Percentiles rank a stretch among this genome's conserved stretches.
Evolutionary conservation across 2,797 vertebrate species (phyloP).

Genomic region (Squalus acanthias): DNA sequence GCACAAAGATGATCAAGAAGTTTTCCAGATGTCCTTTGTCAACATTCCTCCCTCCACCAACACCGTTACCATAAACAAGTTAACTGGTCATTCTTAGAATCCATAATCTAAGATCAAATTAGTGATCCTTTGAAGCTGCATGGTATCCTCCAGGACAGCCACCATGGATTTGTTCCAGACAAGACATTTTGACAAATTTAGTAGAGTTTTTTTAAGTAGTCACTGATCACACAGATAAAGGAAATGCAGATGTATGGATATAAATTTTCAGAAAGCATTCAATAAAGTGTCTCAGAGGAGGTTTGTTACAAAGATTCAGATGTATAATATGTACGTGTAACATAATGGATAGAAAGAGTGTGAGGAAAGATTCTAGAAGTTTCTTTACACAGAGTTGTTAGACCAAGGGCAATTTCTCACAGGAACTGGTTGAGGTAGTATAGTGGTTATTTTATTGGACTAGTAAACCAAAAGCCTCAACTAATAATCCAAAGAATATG

Average conservation of each 20-base stretch:
- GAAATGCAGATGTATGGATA: neutral
- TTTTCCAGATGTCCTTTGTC: neutral
- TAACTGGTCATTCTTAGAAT: neutral
- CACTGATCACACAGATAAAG: neutral
- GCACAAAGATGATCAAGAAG: neutral
- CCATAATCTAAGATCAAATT: neutral
- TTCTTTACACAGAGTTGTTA: too few relatives aligned
- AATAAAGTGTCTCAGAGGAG: neutral
- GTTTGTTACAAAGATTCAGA: neutral
- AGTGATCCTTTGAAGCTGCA: neutral
- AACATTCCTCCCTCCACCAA: neutral
- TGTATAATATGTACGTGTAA: neutral
- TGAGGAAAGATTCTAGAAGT: neutral
- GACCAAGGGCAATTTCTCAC: too few relatives aligned
- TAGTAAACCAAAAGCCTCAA: too few relatives aligned
- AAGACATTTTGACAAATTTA: neutral
- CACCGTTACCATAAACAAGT: neutral
- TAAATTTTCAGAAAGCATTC: neutral
- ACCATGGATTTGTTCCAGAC: neutral
- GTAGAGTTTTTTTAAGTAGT: neutral
- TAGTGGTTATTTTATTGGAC: neutral
- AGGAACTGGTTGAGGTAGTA: neutral
- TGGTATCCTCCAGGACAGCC: neutral
- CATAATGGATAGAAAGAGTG: neutral
- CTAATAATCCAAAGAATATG: neutral